Evolutionary conservation across 2,113 vertebrate genomes (phyloP).

Genomic region (Sphyrna mokarran): DNA sequence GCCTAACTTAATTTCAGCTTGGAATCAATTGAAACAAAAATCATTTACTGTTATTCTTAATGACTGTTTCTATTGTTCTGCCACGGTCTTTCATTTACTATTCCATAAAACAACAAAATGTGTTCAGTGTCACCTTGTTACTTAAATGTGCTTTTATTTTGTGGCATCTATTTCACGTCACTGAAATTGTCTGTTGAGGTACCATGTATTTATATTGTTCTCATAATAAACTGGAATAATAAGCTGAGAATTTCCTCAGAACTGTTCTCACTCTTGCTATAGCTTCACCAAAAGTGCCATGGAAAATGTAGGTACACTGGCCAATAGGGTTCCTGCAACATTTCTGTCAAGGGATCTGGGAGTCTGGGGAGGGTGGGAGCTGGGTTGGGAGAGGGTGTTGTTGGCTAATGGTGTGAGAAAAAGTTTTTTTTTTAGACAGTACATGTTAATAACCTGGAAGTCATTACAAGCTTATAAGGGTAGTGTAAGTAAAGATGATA

Average conservation of each 20-base stretch:
- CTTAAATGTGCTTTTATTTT: neutral
- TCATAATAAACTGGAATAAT: neutral
- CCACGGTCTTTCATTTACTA: neutral
- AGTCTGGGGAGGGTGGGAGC: too few relatives aligned
- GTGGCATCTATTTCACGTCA: neutral
- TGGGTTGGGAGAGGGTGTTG: too few relatives aligned
- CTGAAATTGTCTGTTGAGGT: neutral
- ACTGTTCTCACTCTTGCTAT: neutral
- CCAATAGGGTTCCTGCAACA: neutral
- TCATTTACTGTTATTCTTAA: neutral
- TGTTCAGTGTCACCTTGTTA: neutral
- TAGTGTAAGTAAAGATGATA: neutral
- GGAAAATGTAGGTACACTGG: neutral
- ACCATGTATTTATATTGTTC: neutral
- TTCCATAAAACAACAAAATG: neutral
- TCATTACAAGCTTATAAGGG: neutral
- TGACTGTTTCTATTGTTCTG: neutral
- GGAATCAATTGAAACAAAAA: neutral
- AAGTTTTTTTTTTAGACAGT: neutral
- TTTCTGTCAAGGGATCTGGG: neutral
- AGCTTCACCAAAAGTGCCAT: neutral
- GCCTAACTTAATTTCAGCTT: conserved; percentile 14
- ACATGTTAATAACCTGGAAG: neutral
- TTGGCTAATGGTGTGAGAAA: too few relatives aligned
- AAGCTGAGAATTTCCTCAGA: neutral